These are phyloP conservation scores for Gorsachius goisagi DNA, from an alignment of 2,113 vertebrate species.

Conservation along the genomic window DNA sequence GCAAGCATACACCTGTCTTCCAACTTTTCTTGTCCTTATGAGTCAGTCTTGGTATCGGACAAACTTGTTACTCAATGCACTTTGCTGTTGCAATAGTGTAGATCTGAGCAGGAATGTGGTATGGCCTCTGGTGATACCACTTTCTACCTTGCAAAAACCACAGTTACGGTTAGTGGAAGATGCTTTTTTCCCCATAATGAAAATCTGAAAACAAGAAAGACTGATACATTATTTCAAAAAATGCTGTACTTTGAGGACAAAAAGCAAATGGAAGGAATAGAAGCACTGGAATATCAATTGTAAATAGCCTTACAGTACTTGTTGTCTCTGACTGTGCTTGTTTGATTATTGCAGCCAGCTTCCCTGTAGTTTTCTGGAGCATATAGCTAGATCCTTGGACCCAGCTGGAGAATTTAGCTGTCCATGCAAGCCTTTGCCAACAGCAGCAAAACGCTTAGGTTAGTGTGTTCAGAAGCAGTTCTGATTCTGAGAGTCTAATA, in stretches of 20 bases:
- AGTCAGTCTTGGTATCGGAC: neutral
- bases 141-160: neutral
- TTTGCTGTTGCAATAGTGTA: neutral
- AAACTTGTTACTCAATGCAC: neutral
- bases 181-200: neutral
- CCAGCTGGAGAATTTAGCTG: neutral
- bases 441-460: neutral
- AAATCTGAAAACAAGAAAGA: neutral
- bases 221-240: neutral
- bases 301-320: neutral
- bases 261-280: neutral
- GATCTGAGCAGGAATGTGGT: neutral
- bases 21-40: neutral
- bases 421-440: neutral
- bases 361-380: neutral
- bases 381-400: neutral
- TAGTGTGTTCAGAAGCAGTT: neutral
- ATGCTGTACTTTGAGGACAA: neutral
- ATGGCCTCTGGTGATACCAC: neutral
- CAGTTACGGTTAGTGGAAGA: accelerated
- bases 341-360: neutral
- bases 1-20: neutral
- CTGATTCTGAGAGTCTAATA: neutral
- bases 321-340: neutral
- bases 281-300: neutral